phyloP scores from a whole-genome alignment of 1,140 invertebrate genomes.

The Pristionchus pacificus region DNA sequence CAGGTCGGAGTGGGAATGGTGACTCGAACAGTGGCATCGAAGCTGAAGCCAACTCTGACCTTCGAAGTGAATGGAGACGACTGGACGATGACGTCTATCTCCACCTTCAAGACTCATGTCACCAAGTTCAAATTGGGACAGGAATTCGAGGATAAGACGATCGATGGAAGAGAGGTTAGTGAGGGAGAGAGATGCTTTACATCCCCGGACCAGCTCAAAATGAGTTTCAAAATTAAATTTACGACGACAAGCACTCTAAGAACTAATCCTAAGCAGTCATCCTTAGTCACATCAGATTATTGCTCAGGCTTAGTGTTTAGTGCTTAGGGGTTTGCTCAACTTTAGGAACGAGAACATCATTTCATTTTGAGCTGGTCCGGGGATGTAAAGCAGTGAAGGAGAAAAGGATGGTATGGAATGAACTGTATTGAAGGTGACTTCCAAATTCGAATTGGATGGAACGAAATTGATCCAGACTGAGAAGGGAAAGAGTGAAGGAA shows the following conservation, averaged over 20 bases:
- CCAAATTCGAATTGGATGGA: slow-evolving; percentile 25
- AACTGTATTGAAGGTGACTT: slow-evolving; percentile 18
- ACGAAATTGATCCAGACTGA: slow-evolving; percentile 29
- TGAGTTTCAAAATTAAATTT: slow-evolving; percentile 64
- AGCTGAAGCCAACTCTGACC: slow-evolving; percentile 71
- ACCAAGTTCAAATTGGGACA: slow-evolving; percentile 75
- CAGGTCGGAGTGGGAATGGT: slow-evolving; percentile 73
- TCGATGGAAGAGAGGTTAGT: slow-evolving; percentile 76
- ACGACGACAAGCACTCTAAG: too few species aligned
- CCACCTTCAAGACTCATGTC: slow-evolving; percentile 76
- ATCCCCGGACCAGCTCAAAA: too few species aligned
- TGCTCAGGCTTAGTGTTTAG: too few species aligned
- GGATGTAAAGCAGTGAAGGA: slow-evolving; percentile 4
- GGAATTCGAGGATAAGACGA: slow-evolving; percentile 79
- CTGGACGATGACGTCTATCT: slow-evolving; percentile 72
- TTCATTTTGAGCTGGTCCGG: too few species aligned
- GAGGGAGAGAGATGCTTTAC: too few species aligned
- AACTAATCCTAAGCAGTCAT: slow-evolving; percentile 1
- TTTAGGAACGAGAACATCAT: slow-evolving; percentile 11
- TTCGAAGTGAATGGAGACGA: slow-evolving; percentile 68
- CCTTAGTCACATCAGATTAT: too few species aligned
- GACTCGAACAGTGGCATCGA: slow-evolving; percentile 70
- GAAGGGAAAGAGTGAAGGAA: slow-evolving; percentile 31
- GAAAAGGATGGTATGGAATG: neutral
- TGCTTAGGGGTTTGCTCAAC: too few species aligned